phyloP scores from a whole-genome alignment of 2,797 vertebrate genomes.

The Dendrocincla tyrannina region DNA sequence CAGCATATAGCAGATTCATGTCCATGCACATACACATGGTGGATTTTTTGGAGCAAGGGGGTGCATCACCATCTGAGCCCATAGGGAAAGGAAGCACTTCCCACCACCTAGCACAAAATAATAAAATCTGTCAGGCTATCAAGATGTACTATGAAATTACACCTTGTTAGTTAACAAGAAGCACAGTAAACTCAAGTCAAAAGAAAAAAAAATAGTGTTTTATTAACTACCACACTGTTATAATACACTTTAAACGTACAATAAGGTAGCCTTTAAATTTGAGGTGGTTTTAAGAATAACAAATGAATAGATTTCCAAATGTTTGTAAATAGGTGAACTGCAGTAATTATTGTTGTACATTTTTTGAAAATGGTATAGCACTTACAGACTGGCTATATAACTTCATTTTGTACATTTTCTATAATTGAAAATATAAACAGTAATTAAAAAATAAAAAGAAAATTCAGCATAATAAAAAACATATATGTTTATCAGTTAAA shows the following conservation, averaged over 20 bases:
- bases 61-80: not conserved
- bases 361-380: slow-evolving; percentile 82
- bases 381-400: slow-evolving; percentile 85
- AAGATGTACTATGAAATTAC: not conserved
- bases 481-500: slow-evolving; percentile 85
- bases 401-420: slow-evolving; percentile 84
- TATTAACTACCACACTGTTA: slow-evolving; percentile 86
- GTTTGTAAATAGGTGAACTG: slow-evolving; percentile 83
- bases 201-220: slow-evolving; percentile 89
- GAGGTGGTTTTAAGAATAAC: slow-evolving; percentile 85
- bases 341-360: slow-evolving; percentile 80
- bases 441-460: slow-evolving; percentile 87
- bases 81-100: not conserved
- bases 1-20: rapidly evolving
- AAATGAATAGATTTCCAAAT: slow-evolving; percentile 84
- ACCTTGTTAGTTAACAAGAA: slow-evolving; percentile 60
- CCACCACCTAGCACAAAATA: not conserved
- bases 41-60: rapidly evolving
- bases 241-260: slow-evolving; percentile 88
- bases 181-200: slow-evolving; percentile 79
- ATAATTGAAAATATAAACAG: slow-evolving; percentile 88
- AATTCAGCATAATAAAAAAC: slow-evolving; percentile 86
- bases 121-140: not conserved
- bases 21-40: not conserved
- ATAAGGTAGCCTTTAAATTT: slow-evolving; percentile 85